phyloP scores from a whole-genome alignment of 2,113 vertebrate genomes.

The Grus americana region DNA sequence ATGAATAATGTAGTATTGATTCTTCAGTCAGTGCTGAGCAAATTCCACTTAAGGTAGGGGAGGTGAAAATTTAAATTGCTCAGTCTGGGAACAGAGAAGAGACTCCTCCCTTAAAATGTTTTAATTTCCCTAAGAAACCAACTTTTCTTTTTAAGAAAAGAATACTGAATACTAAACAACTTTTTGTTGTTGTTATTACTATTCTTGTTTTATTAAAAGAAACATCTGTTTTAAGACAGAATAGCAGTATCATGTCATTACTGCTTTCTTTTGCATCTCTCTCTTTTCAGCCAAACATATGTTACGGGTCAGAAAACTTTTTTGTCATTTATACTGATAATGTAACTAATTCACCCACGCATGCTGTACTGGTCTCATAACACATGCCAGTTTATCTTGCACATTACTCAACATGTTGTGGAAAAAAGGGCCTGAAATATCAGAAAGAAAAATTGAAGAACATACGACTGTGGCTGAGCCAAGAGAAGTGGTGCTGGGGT shows the following conservation, averaged over 20 bases:
- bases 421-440: background rate
- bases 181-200: background rate
- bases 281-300: conserved; percentile 21
- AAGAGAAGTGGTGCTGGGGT: conserved; percentile 26
- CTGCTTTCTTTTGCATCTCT: conserved; percentile 18
- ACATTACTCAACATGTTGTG: conserved; percentile 38
- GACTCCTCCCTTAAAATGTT: background rate
- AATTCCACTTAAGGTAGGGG: background rate
- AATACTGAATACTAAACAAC: background rate
- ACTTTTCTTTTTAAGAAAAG: background rate
- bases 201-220: conserved; percentile 42
- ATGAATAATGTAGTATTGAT: background rate
- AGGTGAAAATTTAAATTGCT: background rate
- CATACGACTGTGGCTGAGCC: background rate
- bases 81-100: background rate
- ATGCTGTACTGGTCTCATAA: background rate
- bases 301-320: conserved; percentile 31
- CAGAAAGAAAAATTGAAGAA: conserved; percentile 19
- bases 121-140: background rate
- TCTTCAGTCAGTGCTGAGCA: background rate
- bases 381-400: conserved; percentile 46
- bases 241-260: background rate
- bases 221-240: conserved; percentile 43
- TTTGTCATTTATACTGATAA: conserved; percentile 35
- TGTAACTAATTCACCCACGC: background rate